Evolutionary conservation across 2,888 invertebrate species (phyloP).

Genomic region (Agrenia bidenticulata): DNA sequence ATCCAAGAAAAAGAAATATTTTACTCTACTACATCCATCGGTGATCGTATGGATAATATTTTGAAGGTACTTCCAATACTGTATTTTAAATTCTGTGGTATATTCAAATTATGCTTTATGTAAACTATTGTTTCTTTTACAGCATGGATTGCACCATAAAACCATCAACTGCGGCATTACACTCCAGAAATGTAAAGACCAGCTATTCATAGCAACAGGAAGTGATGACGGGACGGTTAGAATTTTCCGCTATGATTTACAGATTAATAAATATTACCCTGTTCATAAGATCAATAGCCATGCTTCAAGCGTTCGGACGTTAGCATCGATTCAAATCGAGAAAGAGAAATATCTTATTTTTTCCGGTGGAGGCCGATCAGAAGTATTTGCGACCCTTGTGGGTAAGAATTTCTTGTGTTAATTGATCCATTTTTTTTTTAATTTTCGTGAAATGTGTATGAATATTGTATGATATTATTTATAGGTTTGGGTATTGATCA

Average conservation of each 20-base stretch:
- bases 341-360: conserved; percentile 22
- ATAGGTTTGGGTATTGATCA: conserved; percentile 14
- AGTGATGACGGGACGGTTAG: conserved; percentile 41
- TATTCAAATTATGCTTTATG: background rate
- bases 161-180: conserved; percentile 37
- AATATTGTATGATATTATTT: background rate
- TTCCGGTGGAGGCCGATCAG: conserved; percentile 39
- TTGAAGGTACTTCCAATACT: background rate
- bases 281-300: conserved; percentile 36
- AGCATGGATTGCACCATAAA: conserved; percentile 42
- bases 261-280: conserved; percentile 10
- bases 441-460: background rate
- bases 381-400: conserved; percentile 30
- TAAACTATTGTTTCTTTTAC: conserved; percentile 11
- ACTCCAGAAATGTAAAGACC: background rate
- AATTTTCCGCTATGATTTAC: conserved; percentile 33
- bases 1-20: conserved; percentile 36
- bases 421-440: background rate
- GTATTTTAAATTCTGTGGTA: background rate
- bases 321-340: conserved; percentile 12
- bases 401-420: conserved; percentile 23
- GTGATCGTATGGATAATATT: background rate
- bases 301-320: conserved; percentile 32
- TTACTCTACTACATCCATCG: conserved; percentile 1
- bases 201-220: conserved; percentile 23